phyloP scores from a whole-genome alignment of 2,797 vertebrate species.

The Phataginus tetradactyla region DNA sequence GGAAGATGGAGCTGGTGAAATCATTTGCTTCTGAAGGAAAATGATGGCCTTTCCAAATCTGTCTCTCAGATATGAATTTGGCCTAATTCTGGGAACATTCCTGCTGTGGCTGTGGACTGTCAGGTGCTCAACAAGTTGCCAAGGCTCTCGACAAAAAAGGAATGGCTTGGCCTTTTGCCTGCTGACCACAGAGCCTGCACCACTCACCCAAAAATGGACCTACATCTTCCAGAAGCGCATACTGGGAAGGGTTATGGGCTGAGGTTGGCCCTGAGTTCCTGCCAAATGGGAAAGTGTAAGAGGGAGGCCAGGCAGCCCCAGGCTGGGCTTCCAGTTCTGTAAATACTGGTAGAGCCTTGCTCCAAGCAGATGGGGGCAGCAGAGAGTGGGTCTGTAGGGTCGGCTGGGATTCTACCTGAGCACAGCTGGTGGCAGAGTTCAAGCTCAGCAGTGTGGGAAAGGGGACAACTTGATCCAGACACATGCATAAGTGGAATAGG shows the following conservation, averaged over 20 bases:
- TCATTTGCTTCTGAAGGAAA: conserved; percentile 68
- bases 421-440: neutral
- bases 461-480: neutral
- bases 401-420: conserved; percentile 4
- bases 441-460: neutral
- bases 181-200: neutral
- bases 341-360: neutral
- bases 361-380: neutral
- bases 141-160: conserved; percentile 2
- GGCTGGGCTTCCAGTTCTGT: neutral
- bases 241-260: neutral
- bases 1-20: conserved; percentile 69
- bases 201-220: neutral
- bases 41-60: conserved; percentile 66
- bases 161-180: conserved; percentile 15
- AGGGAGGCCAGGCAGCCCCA: neutral
- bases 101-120: conserved; percentile 43
- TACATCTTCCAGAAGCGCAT: neutral
- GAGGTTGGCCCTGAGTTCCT: neutral
- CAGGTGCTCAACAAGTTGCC: conserved; percentile 24
- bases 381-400: neutral
- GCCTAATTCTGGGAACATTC: conserved; percentile 36
- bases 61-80: conserved; percentile 62
- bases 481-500: neutral
- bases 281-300: neutral